Evolutionary conservation across 2,797 vertebrate species (phyloP).

Genomic region (Sebastes paucispinis): DNA sequence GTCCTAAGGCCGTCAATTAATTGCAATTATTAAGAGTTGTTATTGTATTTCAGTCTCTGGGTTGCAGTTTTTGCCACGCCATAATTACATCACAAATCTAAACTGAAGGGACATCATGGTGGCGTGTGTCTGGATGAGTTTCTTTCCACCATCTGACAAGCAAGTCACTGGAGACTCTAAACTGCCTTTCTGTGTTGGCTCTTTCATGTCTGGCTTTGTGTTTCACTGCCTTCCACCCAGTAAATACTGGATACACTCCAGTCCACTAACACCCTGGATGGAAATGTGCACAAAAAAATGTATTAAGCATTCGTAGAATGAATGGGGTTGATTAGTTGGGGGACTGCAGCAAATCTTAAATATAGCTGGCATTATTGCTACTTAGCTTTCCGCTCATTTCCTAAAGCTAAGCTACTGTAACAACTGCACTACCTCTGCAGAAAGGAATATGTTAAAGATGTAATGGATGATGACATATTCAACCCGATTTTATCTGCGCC

Average conservation of each 20-base stretch:
- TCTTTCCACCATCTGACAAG: constrained; percentile 24
- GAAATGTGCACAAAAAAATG: neutral
- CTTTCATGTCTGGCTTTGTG: constrained; percentile 38
- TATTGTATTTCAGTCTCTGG: neutral
- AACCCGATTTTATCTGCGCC: constrained; percentile 35
- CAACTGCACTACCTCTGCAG: neutral
- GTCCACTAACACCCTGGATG: neutral
- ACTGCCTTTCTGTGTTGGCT: constrained; percentile 18
- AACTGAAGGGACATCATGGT: constrained; percentile 2
- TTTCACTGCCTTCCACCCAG: constrained; percentile 13
- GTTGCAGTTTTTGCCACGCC: neutral
- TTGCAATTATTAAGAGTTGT: neutral
- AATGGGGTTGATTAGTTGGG: neutral
- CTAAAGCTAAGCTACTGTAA: neutral
- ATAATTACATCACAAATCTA: constrained; percentile 27
- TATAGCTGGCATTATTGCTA: neutral
- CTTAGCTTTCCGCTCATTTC: constrained; percentile 1
- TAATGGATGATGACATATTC: constrained; percentile 43
- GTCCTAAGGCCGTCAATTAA: neutral
- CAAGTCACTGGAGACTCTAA: constrained; percentile 31
- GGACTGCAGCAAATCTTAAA: neutral
- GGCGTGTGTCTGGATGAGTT: constrained; percentile 7
- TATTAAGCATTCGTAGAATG: neutral
- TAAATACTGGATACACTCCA: constrained; percentile 10
- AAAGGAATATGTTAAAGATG: constrained; percentile 34